Evolutionary conservation across 64 coral and sea anemone genomes (phyloP), one percentile per base, ranked within the genome.

Genomic region (Porites lutea): DNA sequence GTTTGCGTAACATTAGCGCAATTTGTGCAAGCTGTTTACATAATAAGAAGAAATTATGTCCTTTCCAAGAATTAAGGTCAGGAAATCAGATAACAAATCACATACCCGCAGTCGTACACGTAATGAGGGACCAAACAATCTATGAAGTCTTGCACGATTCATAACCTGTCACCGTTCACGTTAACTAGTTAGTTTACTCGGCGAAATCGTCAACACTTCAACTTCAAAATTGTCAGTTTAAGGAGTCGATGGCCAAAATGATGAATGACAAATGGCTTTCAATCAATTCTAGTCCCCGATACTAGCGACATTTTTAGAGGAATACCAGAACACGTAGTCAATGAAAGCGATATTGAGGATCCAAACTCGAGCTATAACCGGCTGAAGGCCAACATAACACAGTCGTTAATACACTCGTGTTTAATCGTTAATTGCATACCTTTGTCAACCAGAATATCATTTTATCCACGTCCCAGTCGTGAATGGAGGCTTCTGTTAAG

Each of bases 101-200:
- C 80, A 5, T 83, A 84, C 81, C 81, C 61, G 37, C 61, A 61
- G 69, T 52, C 80, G 2, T 83, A 84, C 81, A 61, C 61, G 37
- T 46, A 61, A 84, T 52, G 81, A 52, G 10, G 81, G 48, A 13
- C 58, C 78, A 5, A 84, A 84, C 81, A 61, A 84, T 16, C 62
- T 52, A 84, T 52, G 46, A 8, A 22, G 46, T 84, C 81, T 68
- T 4, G 45, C 14, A 18, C 81, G 81, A 51, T 52, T 46, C 81
- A 84, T 84, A 21, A 8, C 48, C 37, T 19, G 43, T n/a, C 19
- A 65, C 59, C 14, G 16, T 3, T 66, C 37, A 49, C 15, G 27
- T 37, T 37, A 37, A 37, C 27, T 37, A 57, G 54, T 57, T 57
- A 57, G 7, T 57, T 57, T 57, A 9, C 54, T 12, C 12, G 7